phyloP scores from a whole-genome alignment of 1,140 invertebrate genomes.

The Trachymyrmex cornetzi region DNA sequence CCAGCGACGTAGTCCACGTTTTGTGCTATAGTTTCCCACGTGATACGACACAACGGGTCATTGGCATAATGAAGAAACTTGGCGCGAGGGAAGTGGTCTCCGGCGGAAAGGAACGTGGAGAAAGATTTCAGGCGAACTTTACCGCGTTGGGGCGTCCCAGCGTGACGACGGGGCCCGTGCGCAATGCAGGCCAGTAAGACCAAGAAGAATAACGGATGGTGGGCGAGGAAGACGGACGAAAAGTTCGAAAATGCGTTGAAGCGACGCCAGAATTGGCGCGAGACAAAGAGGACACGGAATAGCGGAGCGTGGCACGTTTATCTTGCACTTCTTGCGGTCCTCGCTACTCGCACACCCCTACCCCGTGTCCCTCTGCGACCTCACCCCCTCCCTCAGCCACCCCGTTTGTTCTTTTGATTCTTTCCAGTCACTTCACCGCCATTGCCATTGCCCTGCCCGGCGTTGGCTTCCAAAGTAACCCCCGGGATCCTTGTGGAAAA shows the following conservation, averaged over 20 bases:
- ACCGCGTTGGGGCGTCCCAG: constrained; percentile 12
- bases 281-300: constrained; percentile 77
- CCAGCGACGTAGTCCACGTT: constrained; percentile 34
- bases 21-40: constrained; percentile 49
- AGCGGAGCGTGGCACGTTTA: constrained; percentile 79
- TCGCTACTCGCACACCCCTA: constrained; percentile 40
- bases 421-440: constrained; percentile 77
- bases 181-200: constrained; percentile 56
- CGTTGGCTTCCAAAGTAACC: constrained; percentile 65
- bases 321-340: constrained; percentile 77
- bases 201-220: constrained; percentile 69
- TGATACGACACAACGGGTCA: constrained; percentile 73
- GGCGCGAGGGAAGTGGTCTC: constrained; percentile 53
- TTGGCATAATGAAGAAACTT: constrained; percentile 80
- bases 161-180: constrained; percentile 31
- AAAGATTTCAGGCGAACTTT: constrained; percentile 73
- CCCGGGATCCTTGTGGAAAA: constrained; percentile 74
- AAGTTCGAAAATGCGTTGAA: constrained; percentile 83
- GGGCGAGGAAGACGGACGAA: constrained; percentile 63
- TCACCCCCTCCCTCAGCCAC: constrained; percentile 21
- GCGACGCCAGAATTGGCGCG: constrained; percentile 78
- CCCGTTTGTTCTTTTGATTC: constrained; percentile 81
- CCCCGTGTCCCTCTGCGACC: constrained; percentile 30
- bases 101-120: constrained; percentile 8
- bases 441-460: constrained; percentile 50